Evolutionary conservation across 2,797 vertebrate species (phyloP).

Genomic region (Percopsis omiscomaycus): DNA sequence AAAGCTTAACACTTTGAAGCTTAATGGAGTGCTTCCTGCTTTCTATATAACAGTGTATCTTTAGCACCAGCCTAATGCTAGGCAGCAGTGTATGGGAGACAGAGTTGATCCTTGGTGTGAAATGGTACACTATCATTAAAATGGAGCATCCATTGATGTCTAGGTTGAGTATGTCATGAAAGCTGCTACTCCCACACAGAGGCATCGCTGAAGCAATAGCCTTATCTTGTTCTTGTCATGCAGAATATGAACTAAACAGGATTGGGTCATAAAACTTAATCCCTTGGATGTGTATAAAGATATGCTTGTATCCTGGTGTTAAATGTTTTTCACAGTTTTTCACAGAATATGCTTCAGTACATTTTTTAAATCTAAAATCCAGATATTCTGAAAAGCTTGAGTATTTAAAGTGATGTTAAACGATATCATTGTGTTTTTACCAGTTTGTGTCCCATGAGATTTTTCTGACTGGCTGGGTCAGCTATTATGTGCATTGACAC

Average conservation of each 20-base stretch:
- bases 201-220: not conserved
- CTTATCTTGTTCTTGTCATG: no score
- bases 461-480: constrained; percentile 11
- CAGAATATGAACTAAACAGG: not conserved
- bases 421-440: constrained; percentile 2
- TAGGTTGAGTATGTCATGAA: constrained; percentile 18
- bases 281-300: not conserved
- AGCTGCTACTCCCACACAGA: constrained; percentile 8
- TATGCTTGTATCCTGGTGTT: not conserved
- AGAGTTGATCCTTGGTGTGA: constrained; percentile 13
- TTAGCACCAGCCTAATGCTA: not conserved
- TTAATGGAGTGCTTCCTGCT: not conserved
- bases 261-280: constrained; percentile 2
- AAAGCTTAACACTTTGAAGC: not conserved
- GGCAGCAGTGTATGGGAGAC: not conserved
- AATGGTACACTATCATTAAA: constrained; percentile 6
- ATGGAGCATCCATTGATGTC: constrained; percentile 13
- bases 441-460: constrained; percentile 15
- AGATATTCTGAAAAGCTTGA: constrained; percentile 15
- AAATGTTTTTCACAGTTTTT: not conserved
- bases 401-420: constrained; percentile 5
- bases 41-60: not conserved
- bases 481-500: not conserved
- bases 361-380: not conserved
- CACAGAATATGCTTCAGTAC: not conserved